Base-by-base conservation (phyloP, 2,888 invertebrate genomes). In the Drosophila nr. perissopoda region DNA sequence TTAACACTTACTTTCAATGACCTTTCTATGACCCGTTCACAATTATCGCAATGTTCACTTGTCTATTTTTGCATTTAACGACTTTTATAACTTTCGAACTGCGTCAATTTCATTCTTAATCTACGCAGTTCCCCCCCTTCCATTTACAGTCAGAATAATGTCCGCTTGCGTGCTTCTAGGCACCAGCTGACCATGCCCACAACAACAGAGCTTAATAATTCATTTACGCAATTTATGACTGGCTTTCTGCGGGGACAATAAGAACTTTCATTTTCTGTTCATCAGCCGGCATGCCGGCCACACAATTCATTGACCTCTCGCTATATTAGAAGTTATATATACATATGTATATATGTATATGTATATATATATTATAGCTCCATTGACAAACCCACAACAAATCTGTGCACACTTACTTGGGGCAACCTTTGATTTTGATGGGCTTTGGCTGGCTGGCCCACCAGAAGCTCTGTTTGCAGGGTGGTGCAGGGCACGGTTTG, bases 371-470 rank as follows among this genome's bases (percentile, higher is more conserved):
- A 21, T 31, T 21, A 4, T 8, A 8, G 13, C 8, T 25, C 27
- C 46, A 16, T 13, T 21, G 10, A 8, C 13, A 16, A 31, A 18
- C 34, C 27, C 10, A 54, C 11, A 70, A 59, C 62, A 66, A 67
- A 87, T 81, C 53, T 53, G 21, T 66, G 68, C 52, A 54, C 61
- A 87, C 90, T 89, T 77, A 87, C 82, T 83, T 87, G 86, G 88
- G 92, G 76, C 77, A 92, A 79, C 85, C 91, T 91, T 91, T 91
- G 79, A 87, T 87, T 83, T 87, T 85, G 65, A 93, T 77, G n/a
- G 93, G 87, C 73, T 92, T 92, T 4, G 93, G 93, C 16, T 92
- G 91, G 70, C 92, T 92, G 65, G 92, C 92, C 92, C 93, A 93
- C 83, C 93, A 93, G 81, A 93, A 93, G 65, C 92, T 88, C 54